Percentiles rank a stretch among this genome's conserved stretches.
phyloP scores from a whole-genome alignment of 2,113 vertebrate species.

The Calyptomena viridis region DNA sequence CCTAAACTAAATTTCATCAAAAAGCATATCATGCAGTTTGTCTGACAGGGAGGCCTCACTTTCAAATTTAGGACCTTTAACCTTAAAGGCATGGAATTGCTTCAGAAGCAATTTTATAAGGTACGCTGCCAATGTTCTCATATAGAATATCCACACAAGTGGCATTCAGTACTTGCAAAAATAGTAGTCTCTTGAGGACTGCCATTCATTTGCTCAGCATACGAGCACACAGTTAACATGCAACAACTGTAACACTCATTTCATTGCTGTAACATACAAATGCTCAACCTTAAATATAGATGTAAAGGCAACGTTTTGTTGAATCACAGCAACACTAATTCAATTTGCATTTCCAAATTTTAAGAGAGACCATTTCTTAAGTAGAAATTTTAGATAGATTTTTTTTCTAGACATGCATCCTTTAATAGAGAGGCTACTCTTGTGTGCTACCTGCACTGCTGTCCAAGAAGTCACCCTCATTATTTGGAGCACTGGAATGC shows the following conservation, averaged over 20 bases:
- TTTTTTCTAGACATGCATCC: not conserved
- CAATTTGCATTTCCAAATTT: not conserved
- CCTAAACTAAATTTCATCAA: not conserved
- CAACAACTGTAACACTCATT: not conserved
- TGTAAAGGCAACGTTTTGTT: not conserved
- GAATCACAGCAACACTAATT: not conserved
- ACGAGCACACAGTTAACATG: not conserved
- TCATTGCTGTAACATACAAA: not conserved
- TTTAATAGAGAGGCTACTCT: not conserved
- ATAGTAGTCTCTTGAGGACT: not conserved
- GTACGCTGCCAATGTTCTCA: not conserved
- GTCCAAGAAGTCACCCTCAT: not conserved
- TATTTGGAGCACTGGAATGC: not conserved
- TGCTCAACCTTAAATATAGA: not conserved
- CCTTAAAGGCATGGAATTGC: not conserved
- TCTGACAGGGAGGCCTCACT: not conserved
- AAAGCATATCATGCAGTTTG: not conserved
- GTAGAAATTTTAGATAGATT: not conserved
- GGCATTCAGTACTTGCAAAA: not conserved
- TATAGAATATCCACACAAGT: not conserved
- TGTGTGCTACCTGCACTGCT: not conserved
- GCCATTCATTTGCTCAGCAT: not conserved
- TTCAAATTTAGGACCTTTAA: not conserved
- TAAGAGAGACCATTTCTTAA: not conserved
- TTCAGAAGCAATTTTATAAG: not conserved